Base-by-base conservation (phyloP, 2,113 vertebrate genomes). In the Meriones unguiculatus region DNA sequence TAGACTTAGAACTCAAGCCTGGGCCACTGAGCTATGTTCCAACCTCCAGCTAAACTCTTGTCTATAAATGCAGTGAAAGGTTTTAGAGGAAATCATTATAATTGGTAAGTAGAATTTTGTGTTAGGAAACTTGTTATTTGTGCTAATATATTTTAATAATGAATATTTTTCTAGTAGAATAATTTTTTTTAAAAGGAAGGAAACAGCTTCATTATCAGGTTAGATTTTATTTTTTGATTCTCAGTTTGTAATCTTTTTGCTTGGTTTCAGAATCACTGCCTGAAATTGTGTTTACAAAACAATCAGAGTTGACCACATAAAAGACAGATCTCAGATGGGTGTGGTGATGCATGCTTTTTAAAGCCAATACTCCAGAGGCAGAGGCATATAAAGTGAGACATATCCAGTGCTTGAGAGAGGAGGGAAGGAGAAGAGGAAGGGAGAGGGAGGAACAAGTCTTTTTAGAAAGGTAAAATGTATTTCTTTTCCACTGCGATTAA, bases 211-310 rank as follows among this genome's bases (percentile, higher is more conserved):
- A 89, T 89, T 87, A 25, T 4, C 52, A 77, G 76, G 25, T 97
- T 24, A 90, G 7, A 80, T n/a, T 95, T 93, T 93, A 57, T 17
- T 76, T 30, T 41, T 11, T 82, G 38, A 54, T 85, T 94, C 50
- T 73, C 7, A 18, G 2, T 96, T 86, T 94, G 50, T 50, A 94
- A 76, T 32, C 41, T 78, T 93, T 97, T 82, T 70, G 91, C 22
- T 94, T 96, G 52, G 32, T 95, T 98, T 90, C 50, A 76, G 81
- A 89, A 94, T 90, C n/a, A 41, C 57, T 70, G 41, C 35, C 46
- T 93, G 15, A 92, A 80, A 57, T 84, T 94, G 46, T 84, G 25
- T 64, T 92, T 89, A 88, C 20, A 14, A 65, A 78, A 72, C 82
- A 96, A 93, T 7, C 52, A 93, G 25, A 95, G 12, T 86, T 93